Percentiles rank a stretch among this genome's conserved stretches.
Conservation (phyloP, 2,113 vertebrate species). For the Ageneiosus marmoratus region DNA sequence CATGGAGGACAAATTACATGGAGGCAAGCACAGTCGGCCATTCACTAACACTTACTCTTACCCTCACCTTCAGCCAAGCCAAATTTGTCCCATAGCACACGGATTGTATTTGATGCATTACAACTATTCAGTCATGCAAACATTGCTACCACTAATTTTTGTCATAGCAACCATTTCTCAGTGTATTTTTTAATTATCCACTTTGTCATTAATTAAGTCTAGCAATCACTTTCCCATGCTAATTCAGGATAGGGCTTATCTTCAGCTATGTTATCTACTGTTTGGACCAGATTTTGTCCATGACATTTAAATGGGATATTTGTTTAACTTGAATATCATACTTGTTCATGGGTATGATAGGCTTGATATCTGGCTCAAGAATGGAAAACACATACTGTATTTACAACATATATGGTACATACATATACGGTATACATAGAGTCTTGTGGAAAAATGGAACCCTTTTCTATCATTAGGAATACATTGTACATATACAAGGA, state of each 20-base stretch:
- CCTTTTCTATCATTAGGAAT: too few species aligned
- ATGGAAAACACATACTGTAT: background rate
- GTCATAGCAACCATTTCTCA: constrained; percentile 40
- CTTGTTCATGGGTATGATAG: constrained; percentile 42
- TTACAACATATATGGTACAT: background rate
- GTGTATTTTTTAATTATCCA: constrained; percentile 29
- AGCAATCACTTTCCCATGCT: constrained; percentile 57
- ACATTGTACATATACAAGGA: too few species aligned
- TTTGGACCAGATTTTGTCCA: constrained; percentile 28
- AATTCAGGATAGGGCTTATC: constrained; percentile 41
- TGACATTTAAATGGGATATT: constrained; percentile 52
- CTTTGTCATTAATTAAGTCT: constrained; percentile 27
- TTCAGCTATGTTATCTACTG: constrained; percentile 53
- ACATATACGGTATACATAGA: too few species aligned
- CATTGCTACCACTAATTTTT: constrained; percentile 21
- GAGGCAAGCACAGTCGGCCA: too few species aligned
- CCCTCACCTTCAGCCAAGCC: background rate
- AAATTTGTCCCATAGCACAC: background rate
- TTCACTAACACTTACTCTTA: background rate
- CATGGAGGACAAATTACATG: too few species aligned
- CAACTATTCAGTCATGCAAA: constrained; percentile 28
- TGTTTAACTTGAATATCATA: constrained; percentile 61
- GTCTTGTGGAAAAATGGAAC: too few species aligned
- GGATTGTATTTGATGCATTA: constrained; percentile 22
- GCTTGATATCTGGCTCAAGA: constrained; percentile 16